These are phyloP conservation scores for Crotalus viridis DNA, from an alignment of 2,113 vertebrate genomes.

Conservation along the genomic window DNA sequence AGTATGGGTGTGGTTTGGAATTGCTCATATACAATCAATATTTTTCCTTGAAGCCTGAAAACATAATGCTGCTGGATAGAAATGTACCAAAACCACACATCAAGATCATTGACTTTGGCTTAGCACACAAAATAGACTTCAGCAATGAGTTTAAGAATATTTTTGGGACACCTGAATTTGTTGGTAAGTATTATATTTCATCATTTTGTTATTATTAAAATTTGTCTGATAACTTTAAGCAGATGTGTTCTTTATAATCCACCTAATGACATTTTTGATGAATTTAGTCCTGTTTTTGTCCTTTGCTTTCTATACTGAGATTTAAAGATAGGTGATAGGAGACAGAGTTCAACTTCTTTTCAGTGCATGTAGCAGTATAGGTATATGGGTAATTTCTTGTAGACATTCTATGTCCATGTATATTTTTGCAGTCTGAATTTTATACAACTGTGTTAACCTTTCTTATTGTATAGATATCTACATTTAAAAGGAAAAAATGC, in stretches of 20 bases:
- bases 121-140: constrained; percentile 97
- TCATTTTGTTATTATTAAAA: not conserved
- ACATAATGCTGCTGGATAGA: constrained; percentile 96
- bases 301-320: not conserved
- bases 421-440: not conserved
- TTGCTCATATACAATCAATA: not conserved
- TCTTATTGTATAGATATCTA: not conserved
- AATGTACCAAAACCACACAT: constrained; percentile 92
- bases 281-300: not conserved
- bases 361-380: not conserved
- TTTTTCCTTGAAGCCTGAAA: constrained; percentile 83
- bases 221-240: not conserved
- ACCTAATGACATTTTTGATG: not conserved
- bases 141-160: constrained; percentile 99
- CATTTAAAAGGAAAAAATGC: not conserved
- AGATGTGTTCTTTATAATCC: not conserved
- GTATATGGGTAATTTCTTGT: not conserved
- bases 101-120: constrained; percentile 97
- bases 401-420: not conserved
- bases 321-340: not conserved
- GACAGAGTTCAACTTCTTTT: not conserved
- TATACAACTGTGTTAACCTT: not conserved
- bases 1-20: not conserved
- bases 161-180: constrained; percentile 96
- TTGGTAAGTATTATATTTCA: constrained; percentile 78